Evolutionary conservation across 2,113 vertebrate genomes (phyloP), one percentile per base, ranked within the genome.

Genomic region (Oreochromis aureus): DNA sequence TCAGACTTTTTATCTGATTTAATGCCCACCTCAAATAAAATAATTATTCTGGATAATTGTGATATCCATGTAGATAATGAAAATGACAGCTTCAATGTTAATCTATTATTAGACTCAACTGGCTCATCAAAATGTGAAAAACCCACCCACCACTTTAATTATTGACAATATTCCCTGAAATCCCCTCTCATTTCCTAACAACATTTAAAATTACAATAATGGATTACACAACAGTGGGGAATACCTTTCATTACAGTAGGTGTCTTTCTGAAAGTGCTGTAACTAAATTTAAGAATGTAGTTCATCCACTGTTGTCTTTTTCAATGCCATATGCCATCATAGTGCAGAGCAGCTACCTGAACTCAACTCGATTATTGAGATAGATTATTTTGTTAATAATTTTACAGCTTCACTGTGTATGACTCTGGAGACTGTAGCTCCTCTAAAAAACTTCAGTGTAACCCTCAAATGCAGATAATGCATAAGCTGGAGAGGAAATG

Each of bases 61-160:
- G 30, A 63, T 9, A 63, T 63, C 16, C 30, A 1, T 11, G 30
- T 63, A 63, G 59, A 63, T 63, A 1, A 63, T 34, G 5, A 63
- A 63, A 0, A 63, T 34, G 59, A 16, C 9, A 63, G 59, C 16
- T 63, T 63, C 30, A 19, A 63, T 34, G 16, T 3, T 63, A 34
- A 63, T 34, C 59, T 63, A 34, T 63, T 19, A 63, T 63, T 16
- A 19, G 30, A 63, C 59, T 63, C 58, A 61, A 34, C 59, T 61
- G 59, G 59, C 59, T 63, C 18, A 10, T 61, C 58, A 32, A 18
- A 32, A 0, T 32, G 27, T 4, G 58, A 6, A 61, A 61, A 59
- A 32, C 0, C 5, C 59, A 19, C 30, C 59, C 30, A 11, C 1
- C 30, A 10, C 59, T 63, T 34, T 2, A 63, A 63, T 63, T 24